Conservation (phyloP, 2,888 invertebrate species). For the Cryptus viduatorius region DNA sequence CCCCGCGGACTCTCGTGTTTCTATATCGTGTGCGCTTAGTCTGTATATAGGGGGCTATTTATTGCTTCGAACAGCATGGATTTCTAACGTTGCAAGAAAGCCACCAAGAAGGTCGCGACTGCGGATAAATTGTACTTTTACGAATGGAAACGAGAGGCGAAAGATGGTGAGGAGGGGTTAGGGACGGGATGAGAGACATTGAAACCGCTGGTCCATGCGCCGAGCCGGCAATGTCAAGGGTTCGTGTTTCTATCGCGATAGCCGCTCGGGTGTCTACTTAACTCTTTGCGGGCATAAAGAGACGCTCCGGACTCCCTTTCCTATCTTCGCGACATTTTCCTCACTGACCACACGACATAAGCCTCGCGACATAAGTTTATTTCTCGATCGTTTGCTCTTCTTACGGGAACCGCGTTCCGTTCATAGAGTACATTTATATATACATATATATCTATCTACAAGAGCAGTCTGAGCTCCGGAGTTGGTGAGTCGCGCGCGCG, state of each 20-base stretch:
- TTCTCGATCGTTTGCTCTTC: constrained; percentile 62
- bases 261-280: constrained; percentile 29
- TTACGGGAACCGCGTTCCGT: constrained; percentile 57
- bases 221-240: constrained; percentile 53
- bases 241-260: constrained; percentile 67
- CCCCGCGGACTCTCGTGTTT: constrained; percentile 59
- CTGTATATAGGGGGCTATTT: constrained; percentile 54
- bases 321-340: constrained; percentile 22
- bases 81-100: constrained; percentile 66
- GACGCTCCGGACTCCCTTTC: constrained; percentile 33
- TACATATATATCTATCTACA: neutral
- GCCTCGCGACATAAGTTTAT: constrained; percentile 53
- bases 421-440: constrained; percentile 5
- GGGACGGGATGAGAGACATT: constrained; percentile 23
- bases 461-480: neutral
- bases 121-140: constrained; percentile 64
- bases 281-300: constrained; percentile 31
- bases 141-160: neutral
- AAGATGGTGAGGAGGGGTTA: neutral
- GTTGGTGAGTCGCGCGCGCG: constrained; percentile 29
- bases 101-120: constrained; percentile 21
- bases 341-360: constrained; percentile 14
- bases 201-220: constrained; percentile 22
- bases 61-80: constrained; percentile 48
- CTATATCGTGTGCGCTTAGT: constrained; percentile 52